Percentiles rank a stretch among this genome's conserved stretches.
Conservation (phyloP, 2,113 vertebrate genomes). For the Semnornis frantzii region DNA sequence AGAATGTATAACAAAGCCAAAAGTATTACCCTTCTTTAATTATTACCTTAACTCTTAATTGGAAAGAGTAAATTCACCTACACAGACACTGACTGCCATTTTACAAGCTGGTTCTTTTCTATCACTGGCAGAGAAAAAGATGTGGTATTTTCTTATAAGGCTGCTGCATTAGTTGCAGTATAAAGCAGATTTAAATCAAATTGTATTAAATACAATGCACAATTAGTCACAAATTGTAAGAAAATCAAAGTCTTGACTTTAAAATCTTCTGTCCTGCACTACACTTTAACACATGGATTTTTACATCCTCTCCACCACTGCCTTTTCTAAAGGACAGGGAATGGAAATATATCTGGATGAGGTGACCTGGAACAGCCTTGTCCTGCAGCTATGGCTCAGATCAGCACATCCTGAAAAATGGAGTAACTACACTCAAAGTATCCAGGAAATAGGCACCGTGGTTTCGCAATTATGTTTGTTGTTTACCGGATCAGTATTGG, state of each 20-base stretch:
- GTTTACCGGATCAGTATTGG: neutral
- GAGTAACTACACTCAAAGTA: neutral
- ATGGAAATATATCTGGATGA: neutral
- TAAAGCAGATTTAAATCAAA: neutral
- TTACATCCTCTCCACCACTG: neutral
- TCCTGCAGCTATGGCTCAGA: neutral
- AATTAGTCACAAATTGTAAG: neutral
- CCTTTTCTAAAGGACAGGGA: neutral
- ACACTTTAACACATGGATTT: neutral
- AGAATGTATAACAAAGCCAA: neutral
- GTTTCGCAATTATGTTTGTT: neutral
- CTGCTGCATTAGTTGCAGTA: neutral
- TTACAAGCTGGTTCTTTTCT: neutral
- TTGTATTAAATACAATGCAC: neutral
- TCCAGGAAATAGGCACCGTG: neutral
- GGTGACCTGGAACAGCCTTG: neutral
- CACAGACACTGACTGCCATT: neutral
- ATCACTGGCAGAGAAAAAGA: neutral
- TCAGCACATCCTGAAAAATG: rapidly evolving
- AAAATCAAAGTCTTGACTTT: neutral
- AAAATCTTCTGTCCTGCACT: neutral
- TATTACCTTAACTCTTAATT: neutral
- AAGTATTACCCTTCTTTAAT: neutral
- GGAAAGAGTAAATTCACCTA: neutral
- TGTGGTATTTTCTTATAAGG: neutral